phyloP scores from a whole-genome alignment of 2,888 invertebrate genomes.

The Phalera bucephala region DNA sequence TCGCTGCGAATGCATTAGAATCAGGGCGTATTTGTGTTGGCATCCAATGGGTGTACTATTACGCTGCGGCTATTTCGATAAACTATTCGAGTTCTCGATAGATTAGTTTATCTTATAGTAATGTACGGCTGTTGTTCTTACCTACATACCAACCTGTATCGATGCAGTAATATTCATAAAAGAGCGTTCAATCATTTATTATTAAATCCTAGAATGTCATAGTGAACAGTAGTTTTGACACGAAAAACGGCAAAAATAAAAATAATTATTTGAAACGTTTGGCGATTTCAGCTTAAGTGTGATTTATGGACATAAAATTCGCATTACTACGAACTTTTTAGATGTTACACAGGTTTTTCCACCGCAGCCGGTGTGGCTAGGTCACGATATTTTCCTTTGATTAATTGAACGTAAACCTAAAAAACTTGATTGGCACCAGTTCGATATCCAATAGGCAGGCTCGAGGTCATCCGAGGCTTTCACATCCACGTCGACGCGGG shows the following conservation, averaged over 20 bases:
- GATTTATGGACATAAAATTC: constrained; percentile 29
- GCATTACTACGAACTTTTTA: constrained; percentile 19
- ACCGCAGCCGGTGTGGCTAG: constrained; percentile 18
- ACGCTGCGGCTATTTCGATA: constrained; percentile 56
- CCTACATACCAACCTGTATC: constrained; percentile 28
- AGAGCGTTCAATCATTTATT: constrained; percentile 27
- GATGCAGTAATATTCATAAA: constrained; percentile 23
- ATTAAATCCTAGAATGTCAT: constrained; percentile 20
- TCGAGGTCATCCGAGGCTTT: constrained; percentile 17
- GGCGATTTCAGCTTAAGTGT: constrained; percentile 23
- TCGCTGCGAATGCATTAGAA: constrained; percentile 68
- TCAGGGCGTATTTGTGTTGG: constrained; percentile 69
- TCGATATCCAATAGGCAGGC: constrained; percentile 21
- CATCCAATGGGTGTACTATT: constrained; percentile 55
- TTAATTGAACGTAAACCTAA: constrained; percentile 37
- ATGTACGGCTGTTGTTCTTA: constrained; percentile 39
- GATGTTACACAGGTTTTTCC: constrained; percentile 15
- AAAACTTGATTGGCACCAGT: constrained; percentile 32
- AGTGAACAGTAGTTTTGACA: constrained; percentile 18
- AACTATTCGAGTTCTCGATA: constrained; percentile 57
- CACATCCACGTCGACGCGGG: no score
- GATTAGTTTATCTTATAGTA: constrained; percentile 41
- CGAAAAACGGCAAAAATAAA: constrained; percentile 19
- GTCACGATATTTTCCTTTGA: constrained; percentile 29
- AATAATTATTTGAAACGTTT: constrained; percentile 18